Base-by-base conservation (phyloP, 2,888 invertebrate species). In the Megastigmus dorsalis region DNA sequence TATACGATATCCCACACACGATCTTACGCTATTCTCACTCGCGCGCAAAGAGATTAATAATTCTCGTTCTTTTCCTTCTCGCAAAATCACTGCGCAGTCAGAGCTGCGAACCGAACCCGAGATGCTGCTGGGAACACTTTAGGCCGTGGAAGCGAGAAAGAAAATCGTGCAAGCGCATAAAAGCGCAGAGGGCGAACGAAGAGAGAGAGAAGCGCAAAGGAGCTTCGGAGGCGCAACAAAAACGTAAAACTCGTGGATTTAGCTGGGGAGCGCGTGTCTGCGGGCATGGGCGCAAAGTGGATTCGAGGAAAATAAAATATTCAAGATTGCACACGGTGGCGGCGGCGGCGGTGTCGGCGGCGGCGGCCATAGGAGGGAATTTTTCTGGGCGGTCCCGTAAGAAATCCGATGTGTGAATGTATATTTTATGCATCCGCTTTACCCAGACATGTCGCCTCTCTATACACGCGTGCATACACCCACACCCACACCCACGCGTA, bases 301-400 rank as follows among this genome's bases (percentile, higher is more conserved):
- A 74, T 69, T 69, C 57, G 28, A 43, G 30, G 10, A 45, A n/a
- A 66, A 75, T 75, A 70, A 75, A 75, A 75, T 75, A 75, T 75
- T 70, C 74, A 75, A 45, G 54, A 43, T 30, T 45, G 65, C 52
- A 57, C 71, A n/a, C n/a, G n/a, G n/a, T n/a, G n/a, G n/a, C n/a
- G n/a, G n/a, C 23, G 59, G 33, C 26, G 13, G 36, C 33, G 28
- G 70, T 18, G 23, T 7, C 20, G 26, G 60, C 41, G 30, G n/a
- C 30, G 45, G 36, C n/a, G n/a, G n/a, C n/a, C n/a, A n/a, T n/a
- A n/a, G 30, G 41, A 28, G 38, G 43, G 41, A 68, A 63, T 74
- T 63, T 68, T 63, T 68, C 63, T 60, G 36, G 23, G 10, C 38
- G 23, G 54, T 9, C 38, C 36, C n/a, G 9, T 38, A 50, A 59